These are phyloP conservation scores for Nymphalis urticae DNA, from an alignment of 2,888 invertebrate species.

Conservation along the genomic window DNA sequence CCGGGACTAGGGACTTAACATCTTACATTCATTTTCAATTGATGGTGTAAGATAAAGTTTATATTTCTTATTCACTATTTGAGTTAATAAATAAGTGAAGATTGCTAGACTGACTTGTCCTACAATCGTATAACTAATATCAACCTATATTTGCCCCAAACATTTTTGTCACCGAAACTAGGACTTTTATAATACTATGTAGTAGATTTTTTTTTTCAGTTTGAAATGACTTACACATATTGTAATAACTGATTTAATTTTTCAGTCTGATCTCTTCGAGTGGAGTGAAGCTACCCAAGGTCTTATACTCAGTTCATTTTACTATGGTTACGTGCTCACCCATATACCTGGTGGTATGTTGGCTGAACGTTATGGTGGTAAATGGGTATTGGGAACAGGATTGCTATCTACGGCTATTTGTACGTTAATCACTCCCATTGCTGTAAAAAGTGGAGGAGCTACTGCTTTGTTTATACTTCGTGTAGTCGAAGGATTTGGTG, in stretches of 20 bases:
- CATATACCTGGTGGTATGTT: constrained; percentile 92
- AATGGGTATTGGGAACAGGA: constrained; percentile 90
- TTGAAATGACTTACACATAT: too few species aligned
- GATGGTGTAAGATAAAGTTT: too few species aligned
- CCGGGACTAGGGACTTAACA: too few species aligned
- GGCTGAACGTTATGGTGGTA: constrained; percentile 91
- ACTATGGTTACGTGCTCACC: constrained; percentile 91
- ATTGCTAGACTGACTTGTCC: too few species aligned
- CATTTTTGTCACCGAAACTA: too few species aligned
- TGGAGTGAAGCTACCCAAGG: constrained; percentile 89
- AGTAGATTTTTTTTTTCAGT: too few species aligned
- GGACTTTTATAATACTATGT: too few species aligned
- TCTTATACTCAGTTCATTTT: constrained; percentile 89
- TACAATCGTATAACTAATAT: too few species aligned
- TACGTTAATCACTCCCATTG: constrained; percentile 89
- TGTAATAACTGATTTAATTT: constrained; percentile 8
- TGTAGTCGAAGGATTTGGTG: constrained; percentile 83
- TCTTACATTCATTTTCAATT: too few species aligned
- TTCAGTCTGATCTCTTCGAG: constrained; percentile 65
- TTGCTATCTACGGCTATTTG: constrained; percentile 90
- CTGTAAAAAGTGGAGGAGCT: constrained; percentile 82
- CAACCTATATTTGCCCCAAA: too few species aligned
- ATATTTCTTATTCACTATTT: too few species aligned
- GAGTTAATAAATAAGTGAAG: too few species aligned
- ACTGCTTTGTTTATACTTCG: constrained; percentile 80